phyloP scores from a whole-genome alignment of 2,888 invertebrate species.

The Synergus gifuensis region DNA sequence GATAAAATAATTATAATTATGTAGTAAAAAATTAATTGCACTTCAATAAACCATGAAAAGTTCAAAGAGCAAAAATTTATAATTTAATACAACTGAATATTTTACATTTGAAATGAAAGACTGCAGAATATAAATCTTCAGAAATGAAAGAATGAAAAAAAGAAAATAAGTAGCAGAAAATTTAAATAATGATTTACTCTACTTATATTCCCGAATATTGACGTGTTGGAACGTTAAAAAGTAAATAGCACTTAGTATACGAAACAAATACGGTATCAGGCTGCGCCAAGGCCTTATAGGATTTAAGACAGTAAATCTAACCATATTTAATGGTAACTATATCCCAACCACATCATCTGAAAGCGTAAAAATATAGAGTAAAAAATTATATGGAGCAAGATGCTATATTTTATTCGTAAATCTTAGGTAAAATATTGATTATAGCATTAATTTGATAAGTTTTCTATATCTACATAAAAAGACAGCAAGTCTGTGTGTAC shows the following conservation, averaged over 20 bases:
- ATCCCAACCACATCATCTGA: neutral
- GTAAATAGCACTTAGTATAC: conserved; percentile 3
- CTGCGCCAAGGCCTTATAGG: neutral
- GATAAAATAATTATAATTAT: neutral
- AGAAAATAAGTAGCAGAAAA: neutral
- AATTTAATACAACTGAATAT: neutral
- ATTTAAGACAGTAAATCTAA: neutral
- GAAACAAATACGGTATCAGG: neutral
- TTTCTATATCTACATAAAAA: no score
- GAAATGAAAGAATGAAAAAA: neutral
- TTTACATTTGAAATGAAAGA: conserved; percentile 6
- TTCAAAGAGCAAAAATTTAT: neutral
- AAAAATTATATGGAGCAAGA: neutral
- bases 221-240: neutral
- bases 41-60: no score
- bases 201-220: neutral
- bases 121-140: conserved; percentile 12
- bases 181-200: conserved; percentile 11
- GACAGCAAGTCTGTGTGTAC: no score
- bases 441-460: no score
- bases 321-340: neutral
- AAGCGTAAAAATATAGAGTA: neutral
- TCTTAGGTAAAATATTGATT: no score
- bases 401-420: neutral
- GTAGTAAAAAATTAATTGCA: neutral